Evolutionary conservation across 2,888 invertebrate genomes (phyloP).

Genomic region (Heterodera filipjevi): DNA sequence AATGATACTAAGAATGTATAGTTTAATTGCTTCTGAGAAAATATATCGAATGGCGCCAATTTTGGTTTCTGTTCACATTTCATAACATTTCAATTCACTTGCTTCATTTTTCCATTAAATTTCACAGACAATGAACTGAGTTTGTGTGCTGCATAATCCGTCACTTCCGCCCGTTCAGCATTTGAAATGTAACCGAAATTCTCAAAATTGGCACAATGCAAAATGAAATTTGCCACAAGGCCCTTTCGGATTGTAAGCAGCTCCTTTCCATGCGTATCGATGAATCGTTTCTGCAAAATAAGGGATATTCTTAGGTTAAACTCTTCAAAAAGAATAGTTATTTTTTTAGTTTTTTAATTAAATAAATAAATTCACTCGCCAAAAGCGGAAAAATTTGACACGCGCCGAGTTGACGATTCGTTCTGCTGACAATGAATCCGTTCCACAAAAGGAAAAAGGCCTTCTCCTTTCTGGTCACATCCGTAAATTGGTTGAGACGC

Average conservation of each 20-base stretch:
- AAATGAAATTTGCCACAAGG: constrained; percentile 7
- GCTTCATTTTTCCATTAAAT: background rate
- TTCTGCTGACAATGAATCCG: constrained; percentile 12
- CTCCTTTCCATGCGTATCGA: background rate
- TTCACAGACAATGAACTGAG: background rate
- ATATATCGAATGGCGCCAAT: too few relatives aligned
- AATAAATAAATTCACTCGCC: background rate
- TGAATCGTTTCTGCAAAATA: background rate
- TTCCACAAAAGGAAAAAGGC: constrained; percentile 27
- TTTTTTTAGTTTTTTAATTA: too few relatives aligned
- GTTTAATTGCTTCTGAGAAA: too few relatives aligned
- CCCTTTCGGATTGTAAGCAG: background rate
- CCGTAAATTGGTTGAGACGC: constrained; percentile 29
- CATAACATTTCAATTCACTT: background rate
- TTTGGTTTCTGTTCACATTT: background rate
- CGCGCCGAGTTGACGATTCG: constrained; percentile 18
- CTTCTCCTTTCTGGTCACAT: constrained; percentile 23
- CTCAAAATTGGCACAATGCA: constrained; percentile 4
- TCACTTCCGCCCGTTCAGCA: background rate
- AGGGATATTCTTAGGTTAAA: background rate
- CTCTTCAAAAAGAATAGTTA: too few relatives aligned
- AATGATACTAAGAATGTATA: too few relatives aligned
- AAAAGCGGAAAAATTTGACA: background rate
- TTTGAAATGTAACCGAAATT: background rate
- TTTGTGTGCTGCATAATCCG: background rate